Base-by-base conservation (phyloP, 2,888 invertebrate genomes). In the Eudiplozoon nipponicum region DNA sequence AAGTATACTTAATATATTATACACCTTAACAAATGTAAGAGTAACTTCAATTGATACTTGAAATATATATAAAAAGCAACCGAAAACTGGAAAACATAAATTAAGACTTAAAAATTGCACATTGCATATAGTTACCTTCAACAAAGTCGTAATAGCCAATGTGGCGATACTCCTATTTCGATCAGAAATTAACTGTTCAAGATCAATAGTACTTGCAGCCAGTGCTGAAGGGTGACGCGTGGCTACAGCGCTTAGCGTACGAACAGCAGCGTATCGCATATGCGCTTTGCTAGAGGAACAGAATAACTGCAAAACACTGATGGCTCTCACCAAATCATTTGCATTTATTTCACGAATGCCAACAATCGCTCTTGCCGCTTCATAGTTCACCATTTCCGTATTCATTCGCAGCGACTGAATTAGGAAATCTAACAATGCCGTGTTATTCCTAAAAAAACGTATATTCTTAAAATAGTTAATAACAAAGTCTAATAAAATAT, bases 351-450 rank as follows among this genome's bases (percentile, higher is more conserved):
- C 62, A 46, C 58, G 71, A 41, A 94, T 63, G 56, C 80, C 80
- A 1, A 94, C 86, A 48, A 98, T 72, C 2, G 90, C 90, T 53
- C 84, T 80, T 0, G 90, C 90, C 0, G 94, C 94, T 63, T 98
- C 94, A 53, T 90, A 98, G 17, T 84, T 76, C 0, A 98, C 94
- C 73, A 90, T 81, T 63, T 98, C 94, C 21, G 77, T 80, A 62
- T 90, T 94, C 57, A 94, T 84, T 0, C 86, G 68, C 33, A 98
- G 65, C 54, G 86, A 86, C 13, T 71, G 68, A 53, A 86, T 81
- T 34, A 98, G 74, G 52, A 84, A 94, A 33, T 75, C 73, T 49
- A 80, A 72, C 20, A 54, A 48, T 5, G 49, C 40, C 7, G 48
- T 48, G 43, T 54, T 53, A n/a, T 47, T 46, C 37, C 51, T 31